Conservation (phyloP, 2,888 invertebrate species). For the Pharmacophagus antenor region DNA sequence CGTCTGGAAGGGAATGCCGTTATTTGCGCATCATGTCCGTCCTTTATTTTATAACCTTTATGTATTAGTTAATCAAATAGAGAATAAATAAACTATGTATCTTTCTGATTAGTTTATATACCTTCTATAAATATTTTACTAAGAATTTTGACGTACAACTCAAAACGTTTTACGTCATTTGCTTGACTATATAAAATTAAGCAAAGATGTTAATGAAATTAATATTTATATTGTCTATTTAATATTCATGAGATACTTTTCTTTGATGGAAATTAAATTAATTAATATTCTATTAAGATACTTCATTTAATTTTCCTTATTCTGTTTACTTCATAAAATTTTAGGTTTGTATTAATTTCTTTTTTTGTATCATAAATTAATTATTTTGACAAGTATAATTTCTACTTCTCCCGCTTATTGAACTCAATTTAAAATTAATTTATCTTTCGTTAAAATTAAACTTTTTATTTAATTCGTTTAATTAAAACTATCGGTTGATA, state of each 20-base stretch:
- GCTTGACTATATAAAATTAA: neutral
- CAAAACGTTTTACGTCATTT: neutral
- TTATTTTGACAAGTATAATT: neutral
- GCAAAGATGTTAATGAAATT: neutral
- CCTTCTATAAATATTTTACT: too few species aligned
- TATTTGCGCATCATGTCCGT: too few species aligned
- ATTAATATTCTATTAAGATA: constrained; percentile 4
- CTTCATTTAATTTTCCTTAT: neutral
- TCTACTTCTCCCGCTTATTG: neutral
- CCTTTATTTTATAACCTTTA: too few species aligned
- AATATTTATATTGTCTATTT: constrained; percentile 9
- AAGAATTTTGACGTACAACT: too few species aligned
- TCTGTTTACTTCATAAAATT: neutral
- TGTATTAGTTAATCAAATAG: neutral
- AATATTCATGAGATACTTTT: constrained; percentile 16
- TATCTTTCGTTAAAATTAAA: neutral
- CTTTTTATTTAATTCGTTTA: neutral
- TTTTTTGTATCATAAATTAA: neutral
- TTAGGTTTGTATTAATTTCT: neutral
- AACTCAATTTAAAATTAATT: neutral
- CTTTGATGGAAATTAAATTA: constrained; percentile 19
- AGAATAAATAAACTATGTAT: neutral
- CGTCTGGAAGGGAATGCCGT: too few species aligned
- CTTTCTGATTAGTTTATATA: too few species aligned
- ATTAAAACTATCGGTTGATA: too few species aligned